Conservation (phyloP, 2,888 invertebrate species). For the Zelleria hepariella region DNA sequence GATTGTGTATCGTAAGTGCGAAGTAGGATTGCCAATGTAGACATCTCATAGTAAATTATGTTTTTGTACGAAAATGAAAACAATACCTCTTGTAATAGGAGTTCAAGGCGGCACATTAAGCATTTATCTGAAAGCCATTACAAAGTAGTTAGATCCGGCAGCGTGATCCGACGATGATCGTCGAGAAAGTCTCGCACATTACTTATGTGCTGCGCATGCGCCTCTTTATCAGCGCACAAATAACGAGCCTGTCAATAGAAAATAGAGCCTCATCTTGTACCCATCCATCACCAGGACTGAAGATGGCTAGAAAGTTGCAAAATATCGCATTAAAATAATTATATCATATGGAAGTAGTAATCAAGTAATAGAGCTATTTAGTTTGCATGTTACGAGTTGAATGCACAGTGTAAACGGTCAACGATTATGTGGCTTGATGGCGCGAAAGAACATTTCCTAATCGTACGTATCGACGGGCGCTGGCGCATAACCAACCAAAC, state of each 20-base stretch:
- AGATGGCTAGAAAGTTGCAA: neutral
- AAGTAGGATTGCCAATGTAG: too few species aligned
- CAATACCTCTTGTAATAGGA: neutral
- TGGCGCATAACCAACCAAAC: conserved; percentile 19
- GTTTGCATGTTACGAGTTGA: conserved; percentile 4
- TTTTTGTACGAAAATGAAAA: neutral
- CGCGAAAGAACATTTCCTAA: conserved; percentile 12
- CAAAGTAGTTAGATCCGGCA: neutral
- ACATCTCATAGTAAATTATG: neutral
- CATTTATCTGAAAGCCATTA: neutral
- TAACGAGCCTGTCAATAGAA: neutral
- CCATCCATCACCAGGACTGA: neutral
- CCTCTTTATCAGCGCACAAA: neutral
- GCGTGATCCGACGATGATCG: neutral
- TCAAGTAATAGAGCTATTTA: conserved; percentile 1
- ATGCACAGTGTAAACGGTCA: neutral
- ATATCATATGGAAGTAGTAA: neutral
- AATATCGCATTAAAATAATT: neutral
- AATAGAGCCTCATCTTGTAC: neutral
- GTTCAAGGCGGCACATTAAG: neutral
- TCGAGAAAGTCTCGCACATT: neutral
- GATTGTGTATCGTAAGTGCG: neutral
- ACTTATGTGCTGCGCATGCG: neutral
- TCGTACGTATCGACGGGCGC: conserved; percentile 9
- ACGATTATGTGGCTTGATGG: conserved; percentile 2